Conservation (phyloP, 2,888 invertebrate species). For the Lasioglossum leucozonium region DNA sequence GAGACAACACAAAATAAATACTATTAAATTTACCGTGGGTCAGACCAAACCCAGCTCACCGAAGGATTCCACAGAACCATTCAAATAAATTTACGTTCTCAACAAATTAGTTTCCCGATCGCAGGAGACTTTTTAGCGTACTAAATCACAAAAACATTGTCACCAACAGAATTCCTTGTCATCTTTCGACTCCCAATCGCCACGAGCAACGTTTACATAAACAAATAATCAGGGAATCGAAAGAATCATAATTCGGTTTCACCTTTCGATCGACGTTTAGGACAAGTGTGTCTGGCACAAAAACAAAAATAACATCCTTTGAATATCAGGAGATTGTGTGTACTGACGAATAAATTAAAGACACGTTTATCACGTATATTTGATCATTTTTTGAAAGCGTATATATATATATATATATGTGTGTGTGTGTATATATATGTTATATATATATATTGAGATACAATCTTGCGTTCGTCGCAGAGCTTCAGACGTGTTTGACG, state of each 20-base stretch:
- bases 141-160: conserved; percentile 4
- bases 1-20: background rate
- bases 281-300: conserved; percentile 31
- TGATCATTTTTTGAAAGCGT: conserved; percentile 76
- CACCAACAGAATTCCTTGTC: background rate
- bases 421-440: conserved; percentile 68
- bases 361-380: conserved; percentile 80
- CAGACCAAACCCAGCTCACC: background rate
- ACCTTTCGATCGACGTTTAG: conserved; percentile 45
- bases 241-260: conserved; percentile 32
- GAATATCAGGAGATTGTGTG: conserved; percentile 78
- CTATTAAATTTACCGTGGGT: background rate
- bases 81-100: background rate
- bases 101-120: background rate
- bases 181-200: conserved; percentile 33
- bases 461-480: conserved; percentile 80
- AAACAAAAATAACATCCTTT: conserved; percentile 64
- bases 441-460: conserved; percentile 80
- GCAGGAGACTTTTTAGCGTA: background rate
- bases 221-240: conserved; percentile 29
- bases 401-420: conserved; percentile 78
- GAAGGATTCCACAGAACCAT: background rate
- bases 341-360: conserved; percentile 83
- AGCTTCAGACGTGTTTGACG: conserved; percentile 72
- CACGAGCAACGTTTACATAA: conserved; percentile 31